Conservation (phyloP, 2,113 vertebrate genomes). For the Psilopsiagon aymara region DNA sequence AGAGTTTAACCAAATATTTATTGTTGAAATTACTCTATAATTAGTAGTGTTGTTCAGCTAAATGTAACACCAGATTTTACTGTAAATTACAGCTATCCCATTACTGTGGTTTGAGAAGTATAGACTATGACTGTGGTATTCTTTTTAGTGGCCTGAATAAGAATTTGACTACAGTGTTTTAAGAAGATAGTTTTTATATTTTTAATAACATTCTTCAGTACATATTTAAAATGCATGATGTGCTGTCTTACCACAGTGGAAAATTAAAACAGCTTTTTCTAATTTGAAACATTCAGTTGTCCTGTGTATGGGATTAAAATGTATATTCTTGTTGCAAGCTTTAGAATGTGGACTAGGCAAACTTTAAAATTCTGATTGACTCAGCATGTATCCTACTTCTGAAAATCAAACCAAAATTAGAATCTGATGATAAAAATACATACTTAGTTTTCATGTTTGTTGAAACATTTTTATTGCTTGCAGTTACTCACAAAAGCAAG, state of each 20-base stretch:
- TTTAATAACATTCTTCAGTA: constrained; percentile 30
- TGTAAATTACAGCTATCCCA: constrained; percentile 55
- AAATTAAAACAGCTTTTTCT: constrained; percentile 31
- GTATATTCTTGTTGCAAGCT: neutral
- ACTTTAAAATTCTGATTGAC: neutral
- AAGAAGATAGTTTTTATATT: constrained; percentile 48
- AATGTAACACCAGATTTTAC: constrained; percentile 64
- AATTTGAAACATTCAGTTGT: neutral
- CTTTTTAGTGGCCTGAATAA: constrained; percentile 64
- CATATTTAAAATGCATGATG: constrained; percentile 52
- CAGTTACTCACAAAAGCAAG: neutral
- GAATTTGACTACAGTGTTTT: constrained; percentile 43
- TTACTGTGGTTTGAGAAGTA: constrained; percentile 67
- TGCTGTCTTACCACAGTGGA: constrained; percentile 40
- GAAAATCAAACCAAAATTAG: neutral
- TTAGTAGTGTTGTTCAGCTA: constrained; percentile 72
- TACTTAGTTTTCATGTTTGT: neutral
- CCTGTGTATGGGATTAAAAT: neutral
- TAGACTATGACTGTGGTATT: constrained; percentile 13
- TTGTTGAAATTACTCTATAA: constrained; percentile 72
- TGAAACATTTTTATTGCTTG: neutral
- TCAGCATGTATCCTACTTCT: neutral
- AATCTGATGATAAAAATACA: neutral
- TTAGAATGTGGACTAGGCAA: neutral
- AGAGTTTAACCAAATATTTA: constrained; percentile 76